Conservation (phyloP, 2,797 vertebrate species). For the Moxostoma hubbsi region DNA sequence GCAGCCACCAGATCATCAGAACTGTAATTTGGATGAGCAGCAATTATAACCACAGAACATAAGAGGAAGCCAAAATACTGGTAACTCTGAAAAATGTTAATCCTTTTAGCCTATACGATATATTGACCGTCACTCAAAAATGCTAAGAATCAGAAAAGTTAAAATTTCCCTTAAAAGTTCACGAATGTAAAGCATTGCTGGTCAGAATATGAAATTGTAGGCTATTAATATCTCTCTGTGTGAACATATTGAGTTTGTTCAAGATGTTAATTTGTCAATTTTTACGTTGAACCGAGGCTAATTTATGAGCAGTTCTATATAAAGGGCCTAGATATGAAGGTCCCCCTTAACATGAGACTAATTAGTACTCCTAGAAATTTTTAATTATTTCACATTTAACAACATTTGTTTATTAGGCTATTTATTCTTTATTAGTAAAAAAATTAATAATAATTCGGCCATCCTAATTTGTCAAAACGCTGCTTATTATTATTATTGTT, state of each 20-base stretch:
- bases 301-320: neutral
- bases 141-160: neutral
- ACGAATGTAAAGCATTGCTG: neutral
- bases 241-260: neutral
- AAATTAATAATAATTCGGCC: no score
- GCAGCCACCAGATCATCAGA: slow-evolving; percentile 30
- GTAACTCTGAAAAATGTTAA: neutral
- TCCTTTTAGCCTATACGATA: neutral
- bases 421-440: no score
- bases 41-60: neutral
- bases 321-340: neutral
- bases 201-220: neutral
- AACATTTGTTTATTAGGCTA: neutral
- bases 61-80: neutral
- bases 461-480: neutral
- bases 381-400: neutral
- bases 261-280: neutral
- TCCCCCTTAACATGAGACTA: neutral
- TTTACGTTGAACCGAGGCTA: neutral
- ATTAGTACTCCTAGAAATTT: neutral
- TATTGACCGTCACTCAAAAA: neutral
- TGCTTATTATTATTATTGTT: no score
- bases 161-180: neutral
- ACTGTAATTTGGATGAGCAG: slow-evolving; percentile 30
- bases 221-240: neutral